Conservation (phyloP, 2,888 invertebrate species). For the Bursaphelenchus okinawaensis region DNA sequence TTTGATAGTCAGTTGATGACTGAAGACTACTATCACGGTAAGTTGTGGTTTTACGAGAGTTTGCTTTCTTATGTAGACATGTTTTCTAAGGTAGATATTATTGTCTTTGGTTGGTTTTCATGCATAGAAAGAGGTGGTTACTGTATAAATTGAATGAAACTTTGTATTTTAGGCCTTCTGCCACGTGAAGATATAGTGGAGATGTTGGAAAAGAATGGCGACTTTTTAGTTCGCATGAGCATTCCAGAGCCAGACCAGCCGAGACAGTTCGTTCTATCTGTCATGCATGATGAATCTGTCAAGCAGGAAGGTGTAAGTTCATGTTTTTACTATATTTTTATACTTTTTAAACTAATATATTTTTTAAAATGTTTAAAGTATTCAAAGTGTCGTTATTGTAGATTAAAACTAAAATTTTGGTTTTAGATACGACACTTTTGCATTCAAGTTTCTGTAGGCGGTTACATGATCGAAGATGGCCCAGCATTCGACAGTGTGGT, state of each 20-base stretch:
- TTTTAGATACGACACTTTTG: conserved; percentile 36
- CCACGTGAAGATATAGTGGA: neutral
- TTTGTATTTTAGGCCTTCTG: neutral
- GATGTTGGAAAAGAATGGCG: neutral
- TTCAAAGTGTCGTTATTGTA: no score
- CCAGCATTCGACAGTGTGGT: conserved; percentile 12
- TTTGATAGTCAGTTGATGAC: neutral
- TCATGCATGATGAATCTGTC: neutral
- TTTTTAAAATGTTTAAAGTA: no score
- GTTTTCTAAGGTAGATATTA: no score
- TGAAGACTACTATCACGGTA: neutral
- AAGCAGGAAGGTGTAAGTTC: neutral
- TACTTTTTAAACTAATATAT: no score
- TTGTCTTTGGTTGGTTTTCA: no score
- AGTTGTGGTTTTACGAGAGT: no score
- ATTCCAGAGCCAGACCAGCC: neutral
- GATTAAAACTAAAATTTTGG: no score
- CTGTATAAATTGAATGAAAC: no score
- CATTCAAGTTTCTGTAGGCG: conserved; percentile 15
- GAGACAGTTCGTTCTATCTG: neutral
- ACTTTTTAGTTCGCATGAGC: neutral
- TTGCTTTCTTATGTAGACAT: no score
- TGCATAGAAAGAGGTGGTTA: no score
- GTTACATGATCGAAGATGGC: conserved; percentile 12
- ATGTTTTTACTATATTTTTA: no score